Evolutionary conservation across 2,113 vertebrate genomes (phyloP).

Genomic region (Gallinago undulata): DNA sequence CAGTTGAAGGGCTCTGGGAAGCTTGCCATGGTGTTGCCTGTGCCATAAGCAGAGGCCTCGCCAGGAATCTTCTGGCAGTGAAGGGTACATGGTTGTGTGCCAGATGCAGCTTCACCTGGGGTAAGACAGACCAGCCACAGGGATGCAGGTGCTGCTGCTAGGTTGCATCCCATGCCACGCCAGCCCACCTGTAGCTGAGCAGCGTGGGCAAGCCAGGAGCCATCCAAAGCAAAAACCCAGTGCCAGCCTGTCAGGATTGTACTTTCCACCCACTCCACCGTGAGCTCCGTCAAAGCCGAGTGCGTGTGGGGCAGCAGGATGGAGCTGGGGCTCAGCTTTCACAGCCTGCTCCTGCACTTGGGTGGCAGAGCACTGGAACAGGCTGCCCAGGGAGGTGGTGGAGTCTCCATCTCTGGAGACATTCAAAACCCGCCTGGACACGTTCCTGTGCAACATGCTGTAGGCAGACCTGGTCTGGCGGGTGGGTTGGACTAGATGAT

Average conservation of each 20-base stretch:
- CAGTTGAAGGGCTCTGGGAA: background rate
- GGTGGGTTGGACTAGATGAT: too few species aligned
- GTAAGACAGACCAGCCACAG: background rate
- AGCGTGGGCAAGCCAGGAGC: accelerated
- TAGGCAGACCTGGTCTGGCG: too few species aligned
- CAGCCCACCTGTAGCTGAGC: background rate
- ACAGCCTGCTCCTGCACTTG: background rate
- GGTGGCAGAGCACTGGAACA: too few species aligned
- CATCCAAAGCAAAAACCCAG: background rate
- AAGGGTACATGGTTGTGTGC: background rate
- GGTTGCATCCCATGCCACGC: accelerated
- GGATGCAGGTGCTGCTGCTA: background rate
- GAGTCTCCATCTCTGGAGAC: too few species aligned
- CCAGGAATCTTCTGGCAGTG: background rate
- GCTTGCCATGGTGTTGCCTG: background rate
- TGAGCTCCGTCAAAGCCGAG: background rate
- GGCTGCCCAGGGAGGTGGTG: too few species aligned
- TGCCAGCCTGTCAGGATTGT: background rate
- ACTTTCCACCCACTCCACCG: accelerated
- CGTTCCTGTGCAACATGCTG: too few species aligned
- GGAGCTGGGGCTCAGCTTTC: background rate
- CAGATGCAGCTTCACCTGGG: background rate
- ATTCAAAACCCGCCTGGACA: too few species aligned
- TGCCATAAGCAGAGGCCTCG: background rate
- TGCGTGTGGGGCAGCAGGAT: accelerated